phyloP scores from a whole-genome alignment of 2,113 vertebrate genomes.

The Eonycteris spelaea region DNA sequence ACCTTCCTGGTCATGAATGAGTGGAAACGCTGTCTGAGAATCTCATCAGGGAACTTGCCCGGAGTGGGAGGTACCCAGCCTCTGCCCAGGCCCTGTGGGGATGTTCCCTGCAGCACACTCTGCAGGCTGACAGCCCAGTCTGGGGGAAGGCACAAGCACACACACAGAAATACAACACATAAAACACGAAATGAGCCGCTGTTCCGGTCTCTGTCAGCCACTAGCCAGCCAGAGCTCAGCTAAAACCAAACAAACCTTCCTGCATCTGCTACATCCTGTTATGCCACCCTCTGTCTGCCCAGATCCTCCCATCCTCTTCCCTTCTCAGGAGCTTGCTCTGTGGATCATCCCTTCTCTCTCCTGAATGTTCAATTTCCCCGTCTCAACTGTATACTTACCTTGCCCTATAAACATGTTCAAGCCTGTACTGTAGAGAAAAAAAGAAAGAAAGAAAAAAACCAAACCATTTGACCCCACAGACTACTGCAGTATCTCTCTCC shows the following conservation, averaged over 20 bases:
- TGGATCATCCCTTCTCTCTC: not conserved
- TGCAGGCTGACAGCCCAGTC: slow-evolving; percentile 23
- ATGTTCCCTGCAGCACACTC: not conserved
- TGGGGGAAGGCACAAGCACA: not conserved
- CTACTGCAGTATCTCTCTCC: not conserved
- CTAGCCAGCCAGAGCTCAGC: not conserved
- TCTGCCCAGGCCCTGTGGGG: not conserved
- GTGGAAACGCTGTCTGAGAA: slow-evolving; percentile 61
- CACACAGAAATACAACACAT: not conserved
- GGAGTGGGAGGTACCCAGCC: slow-evolving; percentile 12
- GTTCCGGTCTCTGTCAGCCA: not conserved
- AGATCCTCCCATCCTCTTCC: not conserved
- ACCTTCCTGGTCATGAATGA: slow-evolving; percentile 64
- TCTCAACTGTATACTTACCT: not conserved
- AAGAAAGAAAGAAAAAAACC: not conserved
- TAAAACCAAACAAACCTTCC: not conserved
- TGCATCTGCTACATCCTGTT: not conserved
- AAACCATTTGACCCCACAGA: not conserved
- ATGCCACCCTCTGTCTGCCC: not conserved
- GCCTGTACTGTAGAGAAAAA: not conserved
- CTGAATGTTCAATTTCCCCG: not conserved
- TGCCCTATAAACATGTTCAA: not conserved
- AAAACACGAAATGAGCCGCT: not conserved
- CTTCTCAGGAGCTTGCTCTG: not conserved
- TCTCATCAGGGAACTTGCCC: slow-evolving; percentile 68